A percentile compares a stretch with the other conserved stretches of the same genome.
Evolutionary conservation across 64 coral and sea anemone genomes (phyloP).

Genomic region (Anthopleura sola): DNA sequence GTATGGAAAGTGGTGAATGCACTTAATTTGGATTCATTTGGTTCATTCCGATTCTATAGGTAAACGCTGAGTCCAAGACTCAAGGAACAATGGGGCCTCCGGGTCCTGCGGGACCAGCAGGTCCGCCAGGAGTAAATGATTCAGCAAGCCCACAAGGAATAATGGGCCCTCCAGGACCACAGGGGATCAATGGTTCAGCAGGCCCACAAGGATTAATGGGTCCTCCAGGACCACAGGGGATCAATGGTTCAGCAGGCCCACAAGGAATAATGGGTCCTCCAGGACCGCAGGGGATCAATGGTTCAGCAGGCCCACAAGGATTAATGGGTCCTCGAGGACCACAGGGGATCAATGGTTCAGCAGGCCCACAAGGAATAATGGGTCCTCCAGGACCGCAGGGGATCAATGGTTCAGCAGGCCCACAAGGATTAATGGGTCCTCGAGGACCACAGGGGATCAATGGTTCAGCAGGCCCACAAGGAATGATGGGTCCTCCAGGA

Average conservation of each 20-base stretch:
- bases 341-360: background rate
- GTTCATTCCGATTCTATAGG: background rate
- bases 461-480: too few species aligned
- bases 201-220: background rate
- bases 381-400: background rate
- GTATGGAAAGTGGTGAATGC: too few species aligned
- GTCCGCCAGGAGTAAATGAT: background rate
- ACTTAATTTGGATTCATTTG: too few species aligned
- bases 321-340: background rate
- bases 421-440: too few species aligned
- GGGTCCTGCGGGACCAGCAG: background rate
- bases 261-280: background rate
- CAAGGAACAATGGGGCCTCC: background rate
- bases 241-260: too few species aligned
- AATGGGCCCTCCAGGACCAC: background rate
- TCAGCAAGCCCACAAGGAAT: background rate
- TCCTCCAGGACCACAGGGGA: background rate
- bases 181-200: background rate
- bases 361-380: background rate
- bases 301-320: too few species aligned
- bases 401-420: background rate
- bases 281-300: too few species aligned
- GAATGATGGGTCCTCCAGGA: too few species aligned
- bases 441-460: too few species aligned
- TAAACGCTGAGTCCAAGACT: background rate